phyloP scores from a whole-genome alignment of 2,888 invertebrate species.

The Seira ritae region DNA sequence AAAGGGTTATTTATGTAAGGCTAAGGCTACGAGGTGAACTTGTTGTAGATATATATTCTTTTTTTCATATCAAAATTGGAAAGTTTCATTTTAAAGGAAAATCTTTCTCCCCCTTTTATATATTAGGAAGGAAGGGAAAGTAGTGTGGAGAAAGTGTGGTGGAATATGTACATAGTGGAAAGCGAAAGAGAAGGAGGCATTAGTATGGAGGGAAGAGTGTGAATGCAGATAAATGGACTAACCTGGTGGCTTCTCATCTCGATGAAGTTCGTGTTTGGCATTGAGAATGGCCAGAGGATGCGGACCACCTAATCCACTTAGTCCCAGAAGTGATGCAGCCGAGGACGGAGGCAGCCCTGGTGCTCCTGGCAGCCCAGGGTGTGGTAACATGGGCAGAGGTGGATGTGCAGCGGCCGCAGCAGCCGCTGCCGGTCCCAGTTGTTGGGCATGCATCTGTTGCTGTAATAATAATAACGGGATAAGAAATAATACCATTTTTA shows the following conservation, averaged over 20 bases:
- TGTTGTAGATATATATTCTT: too few species aligned
- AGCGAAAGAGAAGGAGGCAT: constrained; percentile 31
- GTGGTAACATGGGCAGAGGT: constrained; percentile 84
- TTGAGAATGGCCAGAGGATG: constrained; percentile 85
- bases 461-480: constrained; percentile 77
- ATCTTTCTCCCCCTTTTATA: too few species aligned
- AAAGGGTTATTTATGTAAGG: constrained; percentile 42
- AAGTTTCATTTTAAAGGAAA: too few species aligned
- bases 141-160: neutral
- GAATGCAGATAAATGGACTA: constrained; percentile 57
- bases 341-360: constrained; percentile 77
- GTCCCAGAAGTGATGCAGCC: constrained; percentile 78
- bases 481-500: too few species aligned
- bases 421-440: constrained; percentile 83
- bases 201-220: constrained; percentile 58
- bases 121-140: neutral
- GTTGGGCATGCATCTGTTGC: constrained; percentile 96
- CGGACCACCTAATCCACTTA: constrained; percentile 80
- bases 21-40: too few species aligned
- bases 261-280: constrained; percentile 86
- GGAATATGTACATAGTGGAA: too few species aligned
- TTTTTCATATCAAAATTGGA: too few species aligned
- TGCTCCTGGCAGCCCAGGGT: constrained; percentile 80
- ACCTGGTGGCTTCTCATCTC: constrained; percentile 78
- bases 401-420: constrained; percentile 79